Evolutionary conservation across 2,888 invertebrate genomes (phyloP).

Genomic region (Kryphioiulus occultus): DNA sequence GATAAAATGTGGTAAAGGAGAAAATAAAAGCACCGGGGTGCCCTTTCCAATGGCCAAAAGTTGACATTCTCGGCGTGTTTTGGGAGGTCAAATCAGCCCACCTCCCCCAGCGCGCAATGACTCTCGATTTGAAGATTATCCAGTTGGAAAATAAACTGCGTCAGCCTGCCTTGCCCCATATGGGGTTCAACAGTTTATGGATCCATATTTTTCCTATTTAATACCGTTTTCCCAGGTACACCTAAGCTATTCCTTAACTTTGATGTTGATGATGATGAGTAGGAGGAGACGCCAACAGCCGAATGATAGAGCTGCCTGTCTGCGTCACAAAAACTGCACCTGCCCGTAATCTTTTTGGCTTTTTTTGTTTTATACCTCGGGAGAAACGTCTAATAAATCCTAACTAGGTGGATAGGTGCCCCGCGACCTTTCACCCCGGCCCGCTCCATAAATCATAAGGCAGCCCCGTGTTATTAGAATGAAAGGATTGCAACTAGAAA

Average conservation of each 20-base stretch:
- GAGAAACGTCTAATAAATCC: slow-evolving; percentile 45
- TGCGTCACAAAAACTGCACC: slow-evolving; percentile 9
- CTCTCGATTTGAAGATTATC: slow-evolving; percentile 35
- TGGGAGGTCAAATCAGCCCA: not conserved
- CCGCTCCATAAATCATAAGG: slow-evolving; percentile 26
- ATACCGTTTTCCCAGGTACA: slow-evolving; percentile 24
- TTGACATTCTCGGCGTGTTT: slow-evolving; percentile 12
- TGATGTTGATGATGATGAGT: slow-evolving; percentile 18
- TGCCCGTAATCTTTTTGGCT: not conserved
- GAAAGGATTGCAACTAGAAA: not conserved
- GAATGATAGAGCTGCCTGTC: slow-evolving; percentile 18
- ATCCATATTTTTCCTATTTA: slow-evolving; percentile 28
- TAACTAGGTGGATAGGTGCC: slow-evolving; percentile 44
- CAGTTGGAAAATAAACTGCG: not conserved
- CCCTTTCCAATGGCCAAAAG: slow-evolving; percentile 1
- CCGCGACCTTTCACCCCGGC: slow-evolving; percentile 33
- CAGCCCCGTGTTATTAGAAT: not conserved
- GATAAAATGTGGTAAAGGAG: slow-evolving; percentile 28
- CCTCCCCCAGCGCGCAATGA: not conserved
- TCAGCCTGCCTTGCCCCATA: not conserved
- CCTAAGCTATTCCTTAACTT: not conserved
- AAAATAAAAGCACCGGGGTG: slow-evolving; percentile 22
- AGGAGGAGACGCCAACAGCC: slow-evolving; percentile 14
- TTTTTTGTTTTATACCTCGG: slow-evolving; percentile 3
- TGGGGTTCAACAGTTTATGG: not conserved